phyloP scores from a whole-genome alignment of 2,888 invertebrate genomes.

The Litoditis marina region DNA sequence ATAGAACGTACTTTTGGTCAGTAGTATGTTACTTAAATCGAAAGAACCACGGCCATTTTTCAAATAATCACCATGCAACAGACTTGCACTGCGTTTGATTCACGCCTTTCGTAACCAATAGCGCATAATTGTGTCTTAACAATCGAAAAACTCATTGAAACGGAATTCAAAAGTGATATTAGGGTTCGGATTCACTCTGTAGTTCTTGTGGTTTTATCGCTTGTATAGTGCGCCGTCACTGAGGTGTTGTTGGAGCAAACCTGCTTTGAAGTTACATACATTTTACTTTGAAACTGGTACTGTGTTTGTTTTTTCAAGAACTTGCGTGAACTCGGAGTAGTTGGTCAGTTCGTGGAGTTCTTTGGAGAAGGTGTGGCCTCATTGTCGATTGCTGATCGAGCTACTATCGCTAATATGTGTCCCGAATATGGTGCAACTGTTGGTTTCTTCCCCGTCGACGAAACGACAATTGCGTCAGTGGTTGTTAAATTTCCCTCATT shows the following conservation, averaged over 20 bases:
- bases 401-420: conserved; percentile 98
- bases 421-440: conserved; percentile 92
- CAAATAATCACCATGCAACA: too few relatives aligned
- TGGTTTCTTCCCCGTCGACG: conserved; percentile 60
- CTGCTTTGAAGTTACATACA: too few relatives aligned
- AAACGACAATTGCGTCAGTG: conserved; percentile 48
- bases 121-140: too few relatives aligned
- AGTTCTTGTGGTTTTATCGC: too few relatives aligned
- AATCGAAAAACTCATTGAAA: too few relatives aligned
- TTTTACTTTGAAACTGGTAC: not conserved
- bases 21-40: not conserved
- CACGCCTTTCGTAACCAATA: too few relatives aligned
- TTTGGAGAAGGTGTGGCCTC: conserved; percentile 88
- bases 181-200: too few relatives aligned
- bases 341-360: conserved; percentile 98
- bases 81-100: too few relatives aligned
- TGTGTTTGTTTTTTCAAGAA: conserved; percentile 69
- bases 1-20: not conserved
- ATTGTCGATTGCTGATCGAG: conserved; percentile 85
- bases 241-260: not conserved
- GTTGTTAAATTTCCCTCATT: too few relatives aligned
- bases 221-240: not conserved
- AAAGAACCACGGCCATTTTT: too few relatives aligned
- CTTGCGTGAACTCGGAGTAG: conserved; percentile 86
- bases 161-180: too few relatives aligned